Base-by-base conservation (phyloP, 2,888 invertebrate species). In the Drosophila melanosoma region DNA sequence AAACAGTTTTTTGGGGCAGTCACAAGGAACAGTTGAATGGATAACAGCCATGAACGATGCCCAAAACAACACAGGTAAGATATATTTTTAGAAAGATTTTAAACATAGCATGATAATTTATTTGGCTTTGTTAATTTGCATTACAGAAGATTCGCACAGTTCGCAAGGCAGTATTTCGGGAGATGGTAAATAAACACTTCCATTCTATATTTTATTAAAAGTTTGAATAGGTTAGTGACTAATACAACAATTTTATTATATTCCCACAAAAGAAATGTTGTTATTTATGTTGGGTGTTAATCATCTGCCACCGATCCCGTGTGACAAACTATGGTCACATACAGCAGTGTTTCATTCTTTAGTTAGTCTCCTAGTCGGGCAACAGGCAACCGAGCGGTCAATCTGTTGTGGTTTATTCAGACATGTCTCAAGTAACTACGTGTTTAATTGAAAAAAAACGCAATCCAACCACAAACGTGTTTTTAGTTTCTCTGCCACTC, bases 91-190 rank as follows among this genome's bases (percentile, higher is more conserved):
- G 20, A 45, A 23, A 23, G 20, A 23, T 45, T 8, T 23, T 8
- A 26, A 45, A 12, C 15, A 23, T 8, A 15, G 45, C 4, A 15
- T 45, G 23, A 15, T 23, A 15, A 45, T 45, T 45, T 23, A 45
- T 45, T 45, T 23, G 45, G 15, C 8, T 45, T 3, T 49, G 42
- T 29, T 1, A 20, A 61, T 29, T 49, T 33, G 10, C 29, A 49
- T 91, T 91, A 68, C 82, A 93, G 93, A 93, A 83, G 93, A 93
- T 74, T 92, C 93, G 11, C 92, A 91, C 74, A 93, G 93, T 70
- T 92, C 93, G 61, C 93, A 93, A 76, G 93, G 92, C 62, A 93
- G 93, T 73, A 92, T 93, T 60, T 92, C 92, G 38, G 93, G 93
- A 52, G 93, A 93, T 74, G 93, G 93, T 93, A 85, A 92, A 93